Evolutionary conservation across 1,140 invertebrate species (phyloP).

Genomic region (Pteromalus puparum): DNA sequence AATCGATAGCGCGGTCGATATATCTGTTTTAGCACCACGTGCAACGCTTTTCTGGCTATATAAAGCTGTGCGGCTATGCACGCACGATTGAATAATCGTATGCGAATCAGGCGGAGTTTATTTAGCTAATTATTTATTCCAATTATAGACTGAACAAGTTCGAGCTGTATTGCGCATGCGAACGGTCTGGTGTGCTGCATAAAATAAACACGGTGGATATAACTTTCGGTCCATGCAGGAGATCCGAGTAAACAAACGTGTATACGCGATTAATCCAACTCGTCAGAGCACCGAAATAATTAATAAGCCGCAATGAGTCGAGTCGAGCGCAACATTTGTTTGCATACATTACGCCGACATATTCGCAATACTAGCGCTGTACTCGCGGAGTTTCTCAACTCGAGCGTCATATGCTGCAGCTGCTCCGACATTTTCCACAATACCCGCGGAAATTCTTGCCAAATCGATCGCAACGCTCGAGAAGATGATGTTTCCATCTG

Average conservation of each 20-base stretch:
- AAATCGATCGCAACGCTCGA: conserved; percentile 16
- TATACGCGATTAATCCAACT: too few relatives aligned
- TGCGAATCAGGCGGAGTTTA: not conserved
- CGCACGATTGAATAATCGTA: not conserved
- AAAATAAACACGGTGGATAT: too few relatives aligned
- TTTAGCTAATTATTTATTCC: not conserved
- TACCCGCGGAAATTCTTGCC: conserved; percentile 16
- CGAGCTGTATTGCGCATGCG: not conserved
- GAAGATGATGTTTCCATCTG: not conserved
- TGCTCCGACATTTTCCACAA: conserved; percentile 5
- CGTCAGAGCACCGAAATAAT: too few relatives aligned
- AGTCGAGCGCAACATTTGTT: not conserved
- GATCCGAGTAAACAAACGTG: too few relatives aligned
- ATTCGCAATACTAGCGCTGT: not conserved
- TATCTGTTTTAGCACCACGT: conserved; percentile 1
- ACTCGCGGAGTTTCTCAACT: not conserved
- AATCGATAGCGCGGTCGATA: not conserved
- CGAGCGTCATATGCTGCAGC: not conserved
- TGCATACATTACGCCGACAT: not conserved
- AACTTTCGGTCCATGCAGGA: too few relatives aligned
- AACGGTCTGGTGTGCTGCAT: too few relatives aligned
- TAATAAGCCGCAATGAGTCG: too few relatives aligned
- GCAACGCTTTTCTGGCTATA: too few relatives aligned
- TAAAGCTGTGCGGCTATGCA: too few relatives aligned
- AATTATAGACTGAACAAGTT: not conserved